A percentile compares a stretch with the other conserved stretches of the same genome.
Evolutionary conservation across 2,113 vertebrate species (phyloP).

Genomic region (Tiliqua scincoides): DNA sequence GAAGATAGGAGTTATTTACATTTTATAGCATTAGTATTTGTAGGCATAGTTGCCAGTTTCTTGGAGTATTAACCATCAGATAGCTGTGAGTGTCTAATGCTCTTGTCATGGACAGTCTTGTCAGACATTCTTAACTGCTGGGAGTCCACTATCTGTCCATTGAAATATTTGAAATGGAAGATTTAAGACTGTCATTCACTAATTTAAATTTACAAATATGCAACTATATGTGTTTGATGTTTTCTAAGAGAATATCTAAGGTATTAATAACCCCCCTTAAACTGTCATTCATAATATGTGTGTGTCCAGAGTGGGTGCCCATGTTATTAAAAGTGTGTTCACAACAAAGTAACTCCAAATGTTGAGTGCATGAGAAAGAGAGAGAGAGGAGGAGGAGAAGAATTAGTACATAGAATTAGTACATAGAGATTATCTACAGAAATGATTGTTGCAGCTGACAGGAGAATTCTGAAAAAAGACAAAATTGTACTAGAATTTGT

Average conservation of each 20-base stretch:
- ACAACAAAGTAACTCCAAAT: not conserved
- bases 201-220: not conserved
- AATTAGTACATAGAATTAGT: not conserved
- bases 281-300: not conserved
- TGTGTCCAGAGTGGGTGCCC: not conserved
- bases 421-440: not conserved
- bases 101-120: rapidly evolving
- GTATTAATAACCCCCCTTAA: not conserved
- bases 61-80: not conserved
- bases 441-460: conserved; percentile 9
- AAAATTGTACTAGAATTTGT: no score
- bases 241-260: not conserved
- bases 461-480: not conserved
- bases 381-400: not conserved
- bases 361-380: not conserved
- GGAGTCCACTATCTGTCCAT: rapidly evolving
- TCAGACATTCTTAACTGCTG: not conserved
- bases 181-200: not conserved
- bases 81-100: rapidly evolving
- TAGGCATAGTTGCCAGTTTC: not conserved
- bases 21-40: conserved; percentile 7
- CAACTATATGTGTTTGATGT: not conserved
- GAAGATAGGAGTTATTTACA: conserved; percentile 12
- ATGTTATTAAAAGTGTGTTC: not conserved
- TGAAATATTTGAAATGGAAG: not conserved